Evolutionary conservation across 2,888 invertebrate genomes (phyloP), one percentile per base, ranked within the genome.

Genomic region (Coenonympha glycerion): DNA sequence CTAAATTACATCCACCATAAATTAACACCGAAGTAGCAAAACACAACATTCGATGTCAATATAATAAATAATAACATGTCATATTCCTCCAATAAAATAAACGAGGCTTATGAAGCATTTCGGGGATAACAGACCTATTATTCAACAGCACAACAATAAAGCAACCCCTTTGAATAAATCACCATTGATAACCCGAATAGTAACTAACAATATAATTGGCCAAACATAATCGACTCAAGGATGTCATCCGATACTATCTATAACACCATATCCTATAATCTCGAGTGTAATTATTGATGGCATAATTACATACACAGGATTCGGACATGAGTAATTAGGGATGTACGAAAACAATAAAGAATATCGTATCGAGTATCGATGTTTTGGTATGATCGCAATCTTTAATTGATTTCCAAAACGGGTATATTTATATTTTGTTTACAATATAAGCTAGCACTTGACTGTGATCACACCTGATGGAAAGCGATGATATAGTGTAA

Each of bases 81-180:
- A 18, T 34, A 19, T 36, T 11, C 11, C 11, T 13, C 9, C 13
- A 22, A 37, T 22, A 22, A n/a, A 36, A 19, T 36, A 36, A 21
- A 21, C 15, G 16, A 36, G 13, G 8, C 15, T 22, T 16, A 33
- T 3, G 13, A 15, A 15, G 22, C 3, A 24, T 22, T 39, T 39
- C 8, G 24, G 24, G 13, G 9, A 24, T 39, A 39, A 4, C 15
- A 15, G 3, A 37, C n/a, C n/a, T 11, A 13, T 19, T 26, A 21
- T 44, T 13, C 9, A 9, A 6, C 5, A 19, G 6, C 24, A 15
- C 19, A 24, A 24, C 21, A 34, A 24, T 24, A 45, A 34, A 18
- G 8, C 28, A 30, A 24, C 36, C 44, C 34, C 37, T 49, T 37
- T 36, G 44, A 49, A 49, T 49, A 49, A 69, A 71, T 73, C 72